Evolutionary conservation across 2,113 vertebrate species (phyloP).

Genomic region (Uropsilus gracilis): DNA sequence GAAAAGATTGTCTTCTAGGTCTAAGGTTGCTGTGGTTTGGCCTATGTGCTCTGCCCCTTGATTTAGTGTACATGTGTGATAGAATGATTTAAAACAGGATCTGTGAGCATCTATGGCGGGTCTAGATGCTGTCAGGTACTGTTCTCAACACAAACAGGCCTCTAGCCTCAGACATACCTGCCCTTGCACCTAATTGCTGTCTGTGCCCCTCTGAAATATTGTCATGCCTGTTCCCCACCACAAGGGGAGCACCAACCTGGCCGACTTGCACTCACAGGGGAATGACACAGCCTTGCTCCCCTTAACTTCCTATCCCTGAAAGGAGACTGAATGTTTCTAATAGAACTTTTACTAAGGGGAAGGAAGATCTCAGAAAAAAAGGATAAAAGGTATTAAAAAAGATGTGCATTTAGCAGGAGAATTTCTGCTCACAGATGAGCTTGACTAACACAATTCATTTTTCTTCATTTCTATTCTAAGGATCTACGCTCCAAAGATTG

Average conservation of each 20-base stretch:
- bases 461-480: background rate
- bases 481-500: background rate
- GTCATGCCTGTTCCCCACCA: too few species aligned
- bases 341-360: background rate
- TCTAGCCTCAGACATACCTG: background rate
- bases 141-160: background rate
- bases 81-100: background rate
- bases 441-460: background rate
- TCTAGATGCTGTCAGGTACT: background rate
- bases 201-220: background rate
- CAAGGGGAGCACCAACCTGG: fast-evolving
- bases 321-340: background rate
- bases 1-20: background rate
- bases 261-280: fast-evolving
- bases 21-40: background rate
- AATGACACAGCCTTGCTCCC: background rate
- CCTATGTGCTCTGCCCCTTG: background rate
- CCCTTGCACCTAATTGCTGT: background rate
- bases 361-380: background rate
- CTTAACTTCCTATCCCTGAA: background rate
- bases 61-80: background rate
- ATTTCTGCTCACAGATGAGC: background rate
- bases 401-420: background rate
- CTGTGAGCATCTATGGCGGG: background rate
- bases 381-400: background rate